A percentile compares a stretch with the other conserved stretches of the same genome.
Conservation (phyloP, 2,888 invertebrate species). For the Caradrina clavipalpis region DNA sequence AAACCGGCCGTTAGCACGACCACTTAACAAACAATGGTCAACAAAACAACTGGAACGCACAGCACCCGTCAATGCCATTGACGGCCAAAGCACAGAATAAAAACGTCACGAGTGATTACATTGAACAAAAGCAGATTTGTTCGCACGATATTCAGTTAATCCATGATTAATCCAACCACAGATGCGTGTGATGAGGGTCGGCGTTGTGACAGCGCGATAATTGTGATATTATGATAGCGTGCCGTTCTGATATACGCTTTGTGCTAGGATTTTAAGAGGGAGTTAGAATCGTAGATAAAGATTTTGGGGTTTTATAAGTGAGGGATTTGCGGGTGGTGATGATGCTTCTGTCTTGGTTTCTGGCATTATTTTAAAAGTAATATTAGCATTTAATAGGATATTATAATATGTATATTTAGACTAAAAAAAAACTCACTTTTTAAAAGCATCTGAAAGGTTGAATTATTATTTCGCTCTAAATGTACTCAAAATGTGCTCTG, state of each 20-base stretch:
- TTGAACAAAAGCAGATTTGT: slow-evolving; percentile 79
- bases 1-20: background rate
- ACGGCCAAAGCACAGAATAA: slow-evolving; percentile 65
- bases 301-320: slow-evolving; percentile 28
- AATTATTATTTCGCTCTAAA: no score
- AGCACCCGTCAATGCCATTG: slow-evolving; percentile 46
- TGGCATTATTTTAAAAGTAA: background rate
- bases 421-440: no score
- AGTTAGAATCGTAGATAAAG: slow-evolving; percentile 10
- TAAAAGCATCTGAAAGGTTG: no score
- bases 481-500: no score
- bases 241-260: slow-evolving; percentile 49
- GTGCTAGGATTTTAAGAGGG: slow-evolving; percentile 30
- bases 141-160: slow-evolving; percentile 77
- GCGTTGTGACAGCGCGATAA: slow-evolving; percentile 83
- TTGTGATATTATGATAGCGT: slow-evolving; percentile 82
- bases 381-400: background rate
- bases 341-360: background rate
- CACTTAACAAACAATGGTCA: background rate
- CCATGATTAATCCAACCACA: slow-evolving; percentile 84
- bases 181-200: slow-evolving; percentile 85
- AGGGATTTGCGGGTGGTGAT: background rate
- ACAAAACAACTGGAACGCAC: background rate
- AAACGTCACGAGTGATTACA: slow-evolving; percentile 77
- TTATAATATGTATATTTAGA: no score